Evolutionary conservation across 1,140 invertebrate genomes (phyloP).

Genomic region (Pseudomyrmex gracilis): DNA sequence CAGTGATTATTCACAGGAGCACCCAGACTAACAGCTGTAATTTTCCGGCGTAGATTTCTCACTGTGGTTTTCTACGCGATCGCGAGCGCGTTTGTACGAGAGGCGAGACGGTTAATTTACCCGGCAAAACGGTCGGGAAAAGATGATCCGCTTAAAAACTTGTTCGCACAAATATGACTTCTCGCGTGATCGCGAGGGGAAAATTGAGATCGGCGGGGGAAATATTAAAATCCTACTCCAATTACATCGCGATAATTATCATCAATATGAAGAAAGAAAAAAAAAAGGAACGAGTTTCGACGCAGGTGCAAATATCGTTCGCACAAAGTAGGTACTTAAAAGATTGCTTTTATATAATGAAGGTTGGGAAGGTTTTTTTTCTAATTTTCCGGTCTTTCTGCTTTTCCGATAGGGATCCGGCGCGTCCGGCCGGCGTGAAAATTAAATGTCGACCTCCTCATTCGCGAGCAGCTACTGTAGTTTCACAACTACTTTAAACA

Average conservation of each 20-base stretch:
- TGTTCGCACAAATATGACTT: conserved; percentile 12
- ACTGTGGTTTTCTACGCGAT: conserved; percentile 1
- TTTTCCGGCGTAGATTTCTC: conserved; percentile 49
- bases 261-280: neutral
- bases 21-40: conserved; percentile 43
- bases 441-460: conserved; percentile 58
- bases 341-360: conserved; percentile 55
- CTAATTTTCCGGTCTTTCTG: conserved; percentile 19
- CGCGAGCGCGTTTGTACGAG: conserved; percentile 21
- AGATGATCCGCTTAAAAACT: conserved; percentile 11
- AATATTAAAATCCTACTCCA: conserved; percentile 63
- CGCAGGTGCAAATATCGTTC: conserved; percentile 55
- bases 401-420: conserved; percentile 30
- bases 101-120: conserved; percentile 37
- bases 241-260: conserved; percentile 66
- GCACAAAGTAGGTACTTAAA: conserved; percentile 51
- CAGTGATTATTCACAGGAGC: conserved; percentile 30
- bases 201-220: conserved; percentile 7
- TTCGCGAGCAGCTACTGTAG: conserved; percentile 18
- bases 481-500: conserved; percentile 42
- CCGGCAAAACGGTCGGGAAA: neutral
- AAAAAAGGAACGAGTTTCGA: conserved; percentile 1
- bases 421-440: conserved; percentile 42
- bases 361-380: neutral
- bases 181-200: neutral